Conservation (phyloP, 2,113 vertebrate genomes). For the Chaenocephalus aceratus region DNA sequence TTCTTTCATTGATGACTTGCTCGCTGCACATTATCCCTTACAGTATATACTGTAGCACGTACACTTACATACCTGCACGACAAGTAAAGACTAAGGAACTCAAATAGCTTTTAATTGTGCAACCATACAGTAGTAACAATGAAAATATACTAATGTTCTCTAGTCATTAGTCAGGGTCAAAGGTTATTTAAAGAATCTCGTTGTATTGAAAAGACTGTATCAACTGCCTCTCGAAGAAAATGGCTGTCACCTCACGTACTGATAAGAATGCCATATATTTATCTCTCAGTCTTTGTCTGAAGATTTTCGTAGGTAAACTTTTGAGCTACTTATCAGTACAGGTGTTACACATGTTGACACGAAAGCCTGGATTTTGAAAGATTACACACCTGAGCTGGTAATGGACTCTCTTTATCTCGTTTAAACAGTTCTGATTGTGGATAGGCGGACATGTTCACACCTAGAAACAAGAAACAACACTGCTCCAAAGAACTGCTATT, state of each 20-base stretch:
- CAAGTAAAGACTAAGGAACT: constrained; percentile 24
- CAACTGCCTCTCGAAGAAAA: constrained; percentile 38
- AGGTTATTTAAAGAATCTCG: constrained; percentile 42
- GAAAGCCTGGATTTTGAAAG: constrained; percentile 28
- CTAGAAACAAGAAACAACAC: constrained; percentile 59
- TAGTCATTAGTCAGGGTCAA: constrained; percentile 48
- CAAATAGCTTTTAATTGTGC: constrained; percentile 32
- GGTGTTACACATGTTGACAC: constrained; percentile 58
- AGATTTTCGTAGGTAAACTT: constrained; percentile 48
- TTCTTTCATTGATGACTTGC: too few species aligned
- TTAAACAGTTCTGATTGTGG: constrained; percentile 61
- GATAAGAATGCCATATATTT: constrained; percentile 48
- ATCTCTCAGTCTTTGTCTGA: constrained; percentile 54
- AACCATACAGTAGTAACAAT: constrained; percentile 31
- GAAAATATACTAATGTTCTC: neutral
- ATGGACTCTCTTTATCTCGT: constrained; percentile 68
- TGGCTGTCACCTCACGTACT: constrained; percentile 39
- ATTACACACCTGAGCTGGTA: constrained; percentile 67
- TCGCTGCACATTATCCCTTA: too few species aligned
- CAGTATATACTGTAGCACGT: neutral
- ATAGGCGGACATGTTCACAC: constrained; percentile 54
- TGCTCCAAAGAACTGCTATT: constrained; percentile 35
- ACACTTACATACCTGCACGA: constrained; percentile 19
- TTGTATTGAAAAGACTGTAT: constrained; percentile 46
- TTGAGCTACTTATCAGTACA: constrained; percentile 51